Conservation (phyloP, 2,797 vertebrate species). For the Xerus rutilus region DNA sequence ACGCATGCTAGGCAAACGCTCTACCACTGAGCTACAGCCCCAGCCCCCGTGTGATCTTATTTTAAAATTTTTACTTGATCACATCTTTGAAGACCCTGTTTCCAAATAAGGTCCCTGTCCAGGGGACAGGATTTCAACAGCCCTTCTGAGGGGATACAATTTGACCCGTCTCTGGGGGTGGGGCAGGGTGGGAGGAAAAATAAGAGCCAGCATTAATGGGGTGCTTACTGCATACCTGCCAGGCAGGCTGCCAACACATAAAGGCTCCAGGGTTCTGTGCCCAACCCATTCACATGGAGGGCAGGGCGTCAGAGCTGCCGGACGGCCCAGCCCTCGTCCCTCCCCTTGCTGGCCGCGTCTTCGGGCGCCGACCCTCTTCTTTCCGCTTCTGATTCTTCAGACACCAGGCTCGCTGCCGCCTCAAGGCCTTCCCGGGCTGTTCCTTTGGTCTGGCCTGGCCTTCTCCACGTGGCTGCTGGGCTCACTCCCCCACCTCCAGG, state of each 20-base stretch:
- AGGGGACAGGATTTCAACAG: background rate
- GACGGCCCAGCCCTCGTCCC: background rate
- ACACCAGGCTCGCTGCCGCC: background rate
- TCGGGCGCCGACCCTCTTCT: background rate
- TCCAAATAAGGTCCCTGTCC: background rate
- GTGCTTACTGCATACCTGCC: background rate
- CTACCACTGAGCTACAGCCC: too few relatives aligned
- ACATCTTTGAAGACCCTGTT: background rate
- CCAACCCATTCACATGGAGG: background rate
- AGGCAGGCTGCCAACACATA: background rate
- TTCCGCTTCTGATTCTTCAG: background rate
- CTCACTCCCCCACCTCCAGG: background rate
- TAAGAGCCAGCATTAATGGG: fast-evolving
- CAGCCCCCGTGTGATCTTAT: too few relatives aligned
- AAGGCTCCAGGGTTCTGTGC: background rate
- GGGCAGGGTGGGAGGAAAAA: too few relatives aligned
- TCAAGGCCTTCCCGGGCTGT: background rate
- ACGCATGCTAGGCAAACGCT: too few relatives aligned
- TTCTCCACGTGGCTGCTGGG: background rate
- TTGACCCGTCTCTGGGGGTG: too few relatives aligned
- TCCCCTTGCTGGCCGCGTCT: fast-evolving
- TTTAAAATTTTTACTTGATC: background rate
- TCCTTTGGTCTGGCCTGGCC: too few relatives aligned
- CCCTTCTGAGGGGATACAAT: background rate
- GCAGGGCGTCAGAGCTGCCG: too few relatives aligned